Evolutionary conservation across 2,797 vertebrate genomes (phyloP).

Genomic region (Sebastes vulpes): DNA sequence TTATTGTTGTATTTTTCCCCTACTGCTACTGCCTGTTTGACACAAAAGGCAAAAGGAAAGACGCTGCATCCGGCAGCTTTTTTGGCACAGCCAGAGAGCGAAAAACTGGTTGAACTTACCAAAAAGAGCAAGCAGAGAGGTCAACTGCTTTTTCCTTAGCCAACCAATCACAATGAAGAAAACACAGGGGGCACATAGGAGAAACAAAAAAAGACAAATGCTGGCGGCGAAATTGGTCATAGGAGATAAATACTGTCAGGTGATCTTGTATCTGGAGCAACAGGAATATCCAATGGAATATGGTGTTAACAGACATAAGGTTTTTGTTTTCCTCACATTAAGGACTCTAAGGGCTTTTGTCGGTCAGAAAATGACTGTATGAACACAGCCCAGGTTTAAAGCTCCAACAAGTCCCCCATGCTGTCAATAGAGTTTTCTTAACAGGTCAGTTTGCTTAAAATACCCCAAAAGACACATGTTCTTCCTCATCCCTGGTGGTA

Average conservation of each 20-base stretch:
- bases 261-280: not conserved
- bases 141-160: constrained; percentile 15
- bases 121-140: constrained; percentile 14
- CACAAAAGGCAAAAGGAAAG: not conserved
- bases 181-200: not conserved
- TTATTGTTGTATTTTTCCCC: not conserved
- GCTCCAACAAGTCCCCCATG: too few relatives aligned
- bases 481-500: not conserved
- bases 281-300: not conserved
- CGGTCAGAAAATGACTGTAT: not conserved
- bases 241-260: constrained; percentile 26
- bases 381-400: not conserved
- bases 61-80: constrained; percentile 3
- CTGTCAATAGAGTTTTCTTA: not conserved
- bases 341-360: not conserved
- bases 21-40: not conserved
- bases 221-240: constrained; percentile 6
- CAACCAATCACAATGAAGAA: constrained; percentile 24
- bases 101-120: constrained; percentile 19
- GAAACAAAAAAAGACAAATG: constrained; percentile 33
- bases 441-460: not conserved
- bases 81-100: constrained; percentile 23
- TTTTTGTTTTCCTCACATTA: not conserved
- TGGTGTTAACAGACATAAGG: not conserved
- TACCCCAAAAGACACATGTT: not conserved